Evolutionary conservation across 2,113 vertebrate genomes (phyloP).

Genomic region (Grus americana): DNA sequence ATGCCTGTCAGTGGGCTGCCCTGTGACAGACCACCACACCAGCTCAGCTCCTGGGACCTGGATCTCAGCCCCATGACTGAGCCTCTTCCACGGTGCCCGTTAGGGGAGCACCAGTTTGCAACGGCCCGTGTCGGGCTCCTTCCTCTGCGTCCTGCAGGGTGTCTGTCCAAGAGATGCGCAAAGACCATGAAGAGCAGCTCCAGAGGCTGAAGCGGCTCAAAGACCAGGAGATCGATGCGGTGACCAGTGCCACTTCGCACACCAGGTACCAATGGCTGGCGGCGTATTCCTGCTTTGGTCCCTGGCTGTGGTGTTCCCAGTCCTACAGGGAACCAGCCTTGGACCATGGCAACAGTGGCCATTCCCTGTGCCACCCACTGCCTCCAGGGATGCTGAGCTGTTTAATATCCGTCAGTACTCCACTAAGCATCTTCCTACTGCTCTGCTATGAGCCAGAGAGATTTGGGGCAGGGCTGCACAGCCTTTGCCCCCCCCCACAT

Average conservation of each 20-base stretch:
- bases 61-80: background rate
- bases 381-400: background rate
- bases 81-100: fast-evolving
- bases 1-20: background rate
- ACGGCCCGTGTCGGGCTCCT: background rate
- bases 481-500: background rate
- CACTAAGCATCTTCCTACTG: background rate
- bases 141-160: slow-evolving; percentile 50
- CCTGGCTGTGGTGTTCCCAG: background rate
- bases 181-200: slow-evolving; percentile 87
- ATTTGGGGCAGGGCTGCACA: background rate
- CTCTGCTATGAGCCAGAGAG: background rate
- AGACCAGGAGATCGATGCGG: slow-evolving; percentile 87
- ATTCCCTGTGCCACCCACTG: background rate
- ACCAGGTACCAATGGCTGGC: slow-evolving; percentile 55
- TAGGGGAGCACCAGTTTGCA: background rate
- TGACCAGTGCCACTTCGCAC: slow-evolving; percentile 89
- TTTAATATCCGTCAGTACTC: background rate
- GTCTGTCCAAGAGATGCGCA: slow-evolving; percentile 87
- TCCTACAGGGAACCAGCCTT: background rate
- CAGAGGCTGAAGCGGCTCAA: slow-evolving; percentile 84
- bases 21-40: background rate
- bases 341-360: background rate
- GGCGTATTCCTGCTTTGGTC: fast-evolving
- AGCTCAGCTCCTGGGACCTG: background rate